Evolutionary conservation across 1,140 invertebrate genomes (phyloP), one percentile per base, ranked within the genome.

Genomic region (Tetramorium parvispinum): DNA sequence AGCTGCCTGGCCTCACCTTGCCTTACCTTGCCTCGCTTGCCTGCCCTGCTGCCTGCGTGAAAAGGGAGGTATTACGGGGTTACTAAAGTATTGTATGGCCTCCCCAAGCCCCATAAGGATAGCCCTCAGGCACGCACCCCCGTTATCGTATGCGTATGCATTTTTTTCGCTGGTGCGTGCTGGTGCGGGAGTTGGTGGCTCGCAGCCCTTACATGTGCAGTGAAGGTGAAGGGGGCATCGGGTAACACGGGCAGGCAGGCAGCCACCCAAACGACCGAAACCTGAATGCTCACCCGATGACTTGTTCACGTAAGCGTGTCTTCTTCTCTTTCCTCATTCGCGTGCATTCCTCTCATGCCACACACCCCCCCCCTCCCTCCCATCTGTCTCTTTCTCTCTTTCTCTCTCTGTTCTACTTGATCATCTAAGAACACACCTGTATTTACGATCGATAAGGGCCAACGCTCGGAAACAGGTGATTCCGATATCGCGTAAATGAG

Each of bases 61-160:
- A 92, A 91, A 89, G 85, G 92, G 91, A 89, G 91, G 91, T 91
- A 94, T 93, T 91, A 94, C 93, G 89, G 89, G 89, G 89, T 91
- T 91, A 91, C 89, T 91, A 91, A 91, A 91, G 89, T 91, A 90
- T 91, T 86, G 89, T 91, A 91, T 91, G 89, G 89, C 89, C 89
- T 91, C 89, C 89, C 89, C 78, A 91, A 91, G 89, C 89, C 89
- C 89, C 89, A 91, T 91, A 91, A 91, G 89, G 89, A 91, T 91
- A 91, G 89, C 79, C 91, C 93, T 94, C 92, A 93, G 92, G 93
- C 94, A 94, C 94, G 94, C 93, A 94, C 93, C 93, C 92, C 91
- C 87, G 88, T 93, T 94, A 93, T 93, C 92, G 87, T 91, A 81
- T 93, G 94, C 93, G 92, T 94, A 93, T 93, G 93, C 93, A 94